Base-by-base conservation (phyloP, 2,888 invertebrate species). In the Trilocha varians region DNA sequence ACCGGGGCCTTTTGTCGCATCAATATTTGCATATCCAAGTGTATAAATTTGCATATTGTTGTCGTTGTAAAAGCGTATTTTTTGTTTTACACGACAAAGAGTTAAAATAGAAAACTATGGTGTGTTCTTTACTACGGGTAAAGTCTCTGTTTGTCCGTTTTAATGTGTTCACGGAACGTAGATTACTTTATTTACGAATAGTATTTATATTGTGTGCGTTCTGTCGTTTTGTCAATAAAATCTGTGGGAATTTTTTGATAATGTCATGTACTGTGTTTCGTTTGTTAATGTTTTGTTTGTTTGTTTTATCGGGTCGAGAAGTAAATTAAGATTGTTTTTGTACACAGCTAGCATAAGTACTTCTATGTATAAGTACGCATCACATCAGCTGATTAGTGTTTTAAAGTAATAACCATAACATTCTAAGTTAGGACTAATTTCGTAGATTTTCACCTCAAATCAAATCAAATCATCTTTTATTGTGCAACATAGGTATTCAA, bases 11-110 rank as follows among this genome's bases (percentile, higher is more conserved):
- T 65, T 75, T 79, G 75, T 78, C 58, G 57, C 52, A 70, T 61
- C 51, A 70, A 64, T 63, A 78, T 84, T 84, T 83, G 83, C 83
- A 84, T 84, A 80, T 70, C 73, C 63, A 68, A 67, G 68, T 59
- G 59, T 50, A 47, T 46, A 68, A 57, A 80, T 82, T 80, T 76
- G 78, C 78, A 78, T 80, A 75, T 72, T 66, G 68, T 74, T 55
- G 59, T 57, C 63, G 57, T 56, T 59, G 42, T 34, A 32, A 38
- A 13, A 25, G 43, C 48, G 43, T 46, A 54, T 59, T 69, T 75
- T 72, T 64, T 68, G 65, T 62, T 66, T 48, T 53, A 55, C 45
- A 47, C 50, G 50, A 70, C 73, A 78, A 76, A 69, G 70, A 69
- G 62, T 65, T 70, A 48, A 63, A 66, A 25, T 25, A 25, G 25